Evolutionary conservation across 2,797 vertebrate genomes (phyloP), one percentile per base, ranked within the genome.

Genomic region (Triplophysa yarkandensis): DNA sequence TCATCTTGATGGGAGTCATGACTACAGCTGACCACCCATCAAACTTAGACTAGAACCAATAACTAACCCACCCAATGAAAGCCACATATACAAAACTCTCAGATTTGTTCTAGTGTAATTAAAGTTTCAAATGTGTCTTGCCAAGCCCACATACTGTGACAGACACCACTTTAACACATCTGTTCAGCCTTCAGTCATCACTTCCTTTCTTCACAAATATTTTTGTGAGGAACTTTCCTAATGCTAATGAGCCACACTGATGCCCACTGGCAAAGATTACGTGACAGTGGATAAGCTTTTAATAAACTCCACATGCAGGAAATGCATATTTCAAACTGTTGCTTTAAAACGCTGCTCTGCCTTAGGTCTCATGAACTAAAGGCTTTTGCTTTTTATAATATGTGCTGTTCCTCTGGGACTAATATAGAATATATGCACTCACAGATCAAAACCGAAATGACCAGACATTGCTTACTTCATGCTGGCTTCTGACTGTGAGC

Each of bases 401-500:
- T 60, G 52, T 54, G 52, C 46, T 69, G 36, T 41, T 75, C 68
- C 64, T 43, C 48, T 65, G 68, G 27, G 50, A 66, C 25, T 69
- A 54, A 80, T 68, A 68, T 63, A 57, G 52, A 46, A 64, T 32
- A 41, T 43, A 50, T 80, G 61, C 65, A 48, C 44, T 27, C 61
- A 46, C 69, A 73, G 39, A 78, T 78, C 65, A 44, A 69, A 68
- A 57, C 43, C 64, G 71, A 75, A 74, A 71, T 30, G 43, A 65
- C 21, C 60, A 58, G 68, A 69, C 71, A 73, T 78, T 78, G 79
- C 83, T 81, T 68, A 77, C 83, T 84, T 57, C 64, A 50, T 81
- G 68, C 62, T 77, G 80, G 66, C 57, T 86, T 89, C 86, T 79
- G 83, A 77, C 72, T 65, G 71, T 84, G 68, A 52, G 46, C 60